Percentiles rank a stretch among this genome's conserved stretches.
Conservation (phyloP, 2,797 vertebrate species). For the Xiphorhynchus erythropygius region DNA sequence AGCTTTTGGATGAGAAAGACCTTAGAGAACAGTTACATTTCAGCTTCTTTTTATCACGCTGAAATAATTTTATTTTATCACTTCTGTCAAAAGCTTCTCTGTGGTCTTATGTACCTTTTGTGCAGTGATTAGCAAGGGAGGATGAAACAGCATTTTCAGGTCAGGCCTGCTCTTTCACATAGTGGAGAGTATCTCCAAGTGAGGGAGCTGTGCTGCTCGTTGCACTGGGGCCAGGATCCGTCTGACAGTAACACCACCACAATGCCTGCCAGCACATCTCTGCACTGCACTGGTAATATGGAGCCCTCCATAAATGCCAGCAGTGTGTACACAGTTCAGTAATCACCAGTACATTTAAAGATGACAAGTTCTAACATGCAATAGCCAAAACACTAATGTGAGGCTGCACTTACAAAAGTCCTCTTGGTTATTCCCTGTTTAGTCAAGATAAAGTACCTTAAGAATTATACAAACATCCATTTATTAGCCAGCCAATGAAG, state of each 20-base stretch:
- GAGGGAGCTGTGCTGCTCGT: background rate
- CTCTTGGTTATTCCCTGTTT: background rate
- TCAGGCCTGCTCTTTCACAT: background rate
- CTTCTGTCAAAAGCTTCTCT: background rate
- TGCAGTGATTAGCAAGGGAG: rapidly evolving
- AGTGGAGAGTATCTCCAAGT: background rate
- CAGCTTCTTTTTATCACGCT: background rate
- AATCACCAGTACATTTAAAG: background rate
- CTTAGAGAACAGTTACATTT: background rate
- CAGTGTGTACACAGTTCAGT: background rate
- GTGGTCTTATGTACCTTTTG: background rate
- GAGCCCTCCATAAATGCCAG: background rate
- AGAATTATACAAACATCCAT: background rate
- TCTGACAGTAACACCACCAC: rapidly evolving
- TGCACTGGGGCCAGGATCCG: rapidly evolving
- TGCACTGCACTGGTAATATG: background rate
- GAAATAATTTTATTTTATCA: background rate
- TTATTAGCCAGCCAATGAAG: background rate
- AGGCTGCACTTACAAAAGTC: background rate
- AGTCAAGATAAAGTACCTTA: background rate
- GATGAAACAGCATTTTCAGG: background rate
- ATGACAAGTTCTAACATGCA: background rate
- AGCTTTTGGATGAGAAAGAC: background rate
- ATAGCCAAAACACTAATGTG: background rate
- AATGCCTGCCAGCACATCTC: background rate